Conservation (phyloP, 1,140 invertebrate species). For the Drosophila ficusphila region DNA sequence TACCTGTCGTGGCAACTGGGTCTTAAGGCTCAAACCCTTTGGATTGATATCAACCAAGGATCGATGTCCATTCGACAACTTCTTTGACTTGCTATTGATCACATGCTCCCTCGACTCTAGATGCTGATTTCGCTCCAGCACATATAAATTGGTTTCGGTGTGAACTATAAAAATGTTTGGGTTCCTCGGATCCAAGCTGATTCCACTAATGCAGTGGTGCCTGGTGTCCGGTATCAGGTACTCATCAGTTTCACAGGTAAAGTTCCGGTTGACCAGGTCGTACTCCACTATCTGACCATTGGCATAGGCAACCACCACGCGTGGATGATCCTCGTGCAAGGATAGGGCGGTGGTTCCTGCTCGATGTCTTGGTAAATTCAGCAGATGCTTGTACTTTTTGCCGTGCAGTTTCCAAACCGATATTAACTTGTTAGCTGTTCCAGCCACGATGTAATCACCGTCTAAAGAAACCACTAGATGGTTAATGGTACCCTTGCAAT, state of each 20-base stretch:
- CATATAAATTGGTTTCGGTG: conserved; percentile 87
- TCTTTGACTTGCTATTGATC: conserved; percentile 22
- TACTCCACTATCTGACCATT: conserved; percentile 91
- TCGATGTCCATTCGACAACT: background rate
- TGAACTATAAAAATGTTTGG: conserved; percentile 87
- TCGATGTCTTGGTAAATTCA: conserved; percentile 88
- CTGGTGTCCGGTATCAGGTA: conserved; percentile 41
- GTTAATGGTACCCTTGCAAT: conserved; percentile 23
- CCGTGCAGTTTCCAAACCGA: conserved; percentile 86
- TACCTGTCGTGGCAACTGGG: conserved; percentile 24
- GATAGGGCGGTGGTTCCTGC: conserved; percentile 88
- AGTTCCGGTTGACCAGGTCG: conserved; percentile 85
- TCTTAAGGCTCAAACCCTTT: conserved; percentile 5
- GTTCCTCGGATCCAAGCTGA: conserved; percentile 86
- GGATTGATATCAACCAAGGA: background rate
- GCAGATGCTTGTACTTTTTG: conserved; percentile 85
- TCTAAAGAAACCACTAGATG: conserved; percentile 75
- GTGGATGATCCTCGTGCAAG: conserved; percentile 85
- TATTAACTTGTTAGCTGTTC: conserved; percentile 87
- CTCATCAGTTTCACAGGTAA: conserved; percentile 85
- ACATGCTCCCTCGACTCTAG: background rate
- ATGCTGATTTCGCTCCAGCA: conserved; percentile 84
- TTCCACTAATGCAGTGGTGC: conserved; percentile 85
- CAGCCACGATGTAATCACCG: conserved; percentile 87
- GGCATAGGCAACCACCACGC: conserved; percentile 88